phyloP scores from a whole-genome alignment of 2,797 vertebrate species.

The Gobio occitaniae region DNA sequence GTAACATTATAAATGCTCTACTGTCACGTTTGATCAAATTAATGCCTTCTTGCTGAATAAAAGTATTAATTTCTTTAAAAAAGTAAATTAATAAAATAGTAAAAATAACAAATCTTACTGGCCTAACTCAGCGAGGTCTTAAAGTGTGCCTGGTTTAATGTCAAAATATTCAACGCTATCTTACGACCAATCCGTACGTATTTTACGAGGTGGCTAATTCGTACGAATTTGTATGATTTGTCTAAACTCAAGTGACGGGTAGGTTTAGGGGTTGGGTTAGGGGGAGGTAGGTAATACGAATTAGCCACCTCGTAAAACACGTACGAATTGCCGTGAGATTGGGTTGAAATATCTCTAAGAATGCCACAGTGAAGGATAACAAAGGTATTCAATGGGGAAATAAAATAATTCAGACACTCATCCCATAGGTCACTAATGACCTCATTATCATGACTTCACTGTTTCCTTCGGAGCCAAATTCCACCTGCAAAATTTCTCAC shows the following conservation, averaged over 20 bases:
- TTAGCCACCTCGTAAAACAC: too few relatives aligned
- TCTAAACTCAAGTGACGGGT: too few relatives aligned
- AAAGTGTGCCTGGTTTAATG: not conserved
- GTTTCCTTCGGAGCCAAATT: slow-evolving; percentile 36
- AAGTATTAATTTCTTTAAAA: not conserved
- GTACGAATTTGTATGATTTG: too few relatives aligned
- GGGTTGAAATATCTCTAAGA: not conserved
- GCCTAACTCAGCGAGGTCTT: not conserved
- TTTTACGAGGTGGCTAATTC: too few relatives aligned
- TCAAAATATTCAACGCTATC: not conserved
- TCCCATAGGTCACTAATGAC: slow-evolving; percentile 47
- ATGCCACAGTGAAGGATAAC: not conserved
- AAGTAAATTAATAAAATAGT: too few relatives aligned
- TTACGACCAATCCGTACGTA: too few relatives aligned
- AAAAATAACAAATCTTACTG: not conserved
- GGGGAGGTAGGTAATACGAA: too few relatives aligned
- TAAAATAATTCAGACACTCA: not conserved
- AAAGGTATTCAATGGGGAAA: not conserved
- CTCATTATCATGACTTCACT: slow-evolving; percentile 41
- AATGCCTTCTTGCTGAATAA: not conserved
- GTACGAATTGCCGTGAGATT: too few relatives aligned
- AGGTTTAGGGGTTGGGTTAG: too few relatives aligned
- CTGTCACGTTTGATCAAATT: not conserved
- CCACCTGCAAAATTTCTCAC: slow-evolving; percentile 21
- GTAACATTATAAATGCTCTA: not conserved